Conservation (phyloP, 2,113 vertebrate genomes). For the Dryoscopus gambensis region DNA sequence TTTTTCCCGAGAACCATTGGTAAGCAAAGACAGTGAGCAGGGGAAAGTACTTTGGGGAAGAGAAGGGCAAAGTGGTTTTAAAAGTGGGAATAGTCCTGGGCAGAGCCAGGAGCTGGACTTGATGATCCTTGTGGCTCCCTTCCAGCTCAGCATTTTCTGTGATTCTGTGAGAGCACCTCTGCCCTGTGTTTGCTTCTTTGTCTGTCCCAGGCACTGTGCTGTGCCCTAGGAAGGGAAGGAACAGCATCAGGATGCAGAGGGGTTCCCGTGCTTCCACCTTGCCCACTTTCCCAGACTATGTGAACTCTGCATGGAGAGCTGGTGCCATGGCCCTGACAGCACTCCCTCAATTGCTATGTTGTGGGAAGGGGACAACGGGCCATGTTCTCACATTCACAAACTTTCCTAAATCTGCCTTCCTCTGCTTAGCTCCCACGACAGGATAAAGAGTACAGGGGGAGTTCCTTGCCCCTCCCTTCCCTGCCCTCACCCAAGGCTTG, state of each 20-base stretch:
- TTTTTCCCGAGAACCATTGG: neutral
- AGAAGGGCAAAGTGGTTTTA: neutral
- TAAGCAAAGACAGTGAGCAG: neutral
- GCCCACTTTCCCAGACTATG: fast-evolving
- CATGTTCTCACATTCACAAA: neutral
- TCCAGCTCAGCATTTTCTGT: neutral
- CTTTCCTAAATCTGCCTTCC: neutral
- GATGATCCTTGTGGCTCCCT: neutral
- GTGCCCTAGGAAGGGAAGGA: neutral
- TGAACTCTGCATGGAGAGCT: neutral
- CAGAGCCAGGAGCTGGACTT: neutral
- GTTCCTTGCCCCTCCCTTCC: neutral
- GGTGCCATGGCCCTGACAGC: neutral
- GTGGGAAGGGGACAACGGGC: neutral
- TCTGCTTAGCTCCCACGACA: neutral
- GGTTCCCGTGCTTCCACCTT: neutral
- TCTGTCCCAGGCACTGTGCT: neutral
- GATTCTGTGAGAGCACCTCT: neutral
- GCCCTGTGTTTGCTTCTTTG: neutral
- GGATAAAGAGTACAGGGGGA: neutral
- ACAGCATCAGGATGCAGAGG: neutral
- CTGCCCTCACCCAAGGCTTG: neutral
- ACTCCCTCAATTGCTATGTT: neutral
- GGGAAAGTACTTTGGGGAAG: neutral
- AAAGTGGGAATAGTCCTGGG: neutral